Base-by-base conservation (phyloP, 2,113 vertebrate species). In the Antechinus flavipes region DNA sequence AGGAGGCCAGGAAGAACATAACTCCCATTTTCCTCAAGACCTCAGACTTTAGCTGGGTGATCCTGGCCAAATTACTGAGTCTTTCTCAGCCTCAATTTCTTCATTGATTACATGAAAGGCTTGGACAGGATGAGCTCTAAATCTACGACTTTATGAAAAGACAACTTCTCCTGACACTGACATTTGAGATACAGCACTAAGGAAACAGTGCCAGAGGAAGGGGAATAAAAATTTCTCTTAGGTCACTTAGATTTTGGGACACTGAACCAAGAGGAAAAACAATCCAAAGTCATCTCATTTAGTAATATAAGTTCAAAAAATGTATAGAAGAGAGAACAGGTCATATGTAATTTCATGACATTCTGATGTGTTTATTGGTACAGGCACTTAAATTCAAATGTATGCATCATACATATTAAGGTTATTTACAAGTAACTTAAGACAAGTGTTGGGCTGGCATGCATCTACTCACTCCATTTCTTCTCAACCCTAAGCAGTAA, bases 401-500 rank as follows among this genome's bases (percentile, higher is more conserved):
- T n/a, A 49, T 5, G 52, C n/a, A 91, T 49, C 84, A 93, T 94
- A 52, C 42, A 95, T 50, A 54, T 10, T 49, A 92, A 91, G 46
- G 58, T 11, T 49, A 26, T 5, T 52, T 90, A 42, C 2, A 55
- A n/a, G 76, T 68, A 53, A 58, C 30, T 84, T 22, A n/a, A 84
- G 68, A 84, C 53, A 95, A 47, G 27, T 30, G 61, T 91, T 22
- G 95, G 49, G 90, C n/a, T 35, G 94, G 25, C 30, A 96, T 27
- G 46, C 46, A 94, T 8, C 84, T 91, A 92, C 35, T 89, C 26
- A 47, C 25, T 91, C 92, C 23, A 47, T 25, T 92, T 50, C 46
- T 24, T 55, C 90, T 90, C 89, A 68, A 84, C 23, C 2, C 27
- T 68, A 42, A 53, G 52, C 35, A 95, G 84, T 6, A 91, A 52